These are phyloP conservation scores for Zaprionus africanus DNA, from an alignment of 1,140 invertebrate genomes.

Conservation along the genomic window DNA sequence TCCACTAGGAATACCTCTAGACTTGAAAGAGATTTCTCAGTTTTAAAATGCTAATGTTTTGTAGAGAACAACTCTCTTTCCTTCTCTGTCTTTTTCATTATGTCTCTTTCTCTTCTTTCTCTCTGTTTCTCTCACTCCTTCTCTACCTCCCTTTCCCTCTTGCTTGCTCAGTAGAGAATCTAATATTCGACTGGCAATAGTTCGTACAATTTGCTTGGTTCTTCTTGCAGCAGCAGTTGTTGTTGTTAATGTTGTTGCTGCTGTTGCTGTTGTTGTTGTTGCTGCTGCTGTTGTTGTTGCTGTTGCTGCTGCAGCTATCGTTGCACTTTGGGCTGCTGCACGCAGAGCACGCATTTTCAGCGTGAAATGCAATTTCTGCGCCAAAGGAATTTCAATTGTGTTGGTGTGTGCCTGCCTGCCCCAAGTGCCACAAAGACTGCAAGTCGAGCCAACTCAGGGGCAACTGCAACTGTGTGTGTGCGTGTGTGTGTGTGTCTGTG, in stretches of 20 bases:
- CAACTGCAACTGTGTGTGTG: constrained; percentile 8
- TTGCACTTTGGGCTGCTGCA: constrained; percentile 70
- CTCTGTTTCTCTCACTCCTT: neutral
- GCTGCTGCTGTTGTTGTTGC: constrained; percentile 30
- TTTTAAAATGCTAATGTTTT: neutral
- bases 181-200: constrained; percentile 10
- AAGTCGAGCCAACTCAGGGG: constrained; percentile 5
- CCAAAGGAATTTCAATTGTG: constrained; percentile 83
- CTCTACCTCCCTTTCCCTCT: neutral
- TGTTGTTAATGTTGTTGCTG: constrained; percentile 11
- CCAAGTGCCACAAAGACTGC: constrained; percentile 33
- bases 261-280: constrained; percentile 21
- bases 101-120: no score
- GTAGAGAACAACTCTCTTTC: neutral
- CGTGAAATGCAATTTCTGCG: constrained; percentile 84
- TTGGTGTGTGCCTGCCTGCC: constrained; percentile 57
- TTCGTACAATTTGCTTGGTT: constrained; percentile 1
- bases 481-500: constrained; percentile 8
- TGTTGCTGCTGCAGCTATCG: constrained; percentile 45
- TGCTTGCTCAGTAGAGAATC: neutral
- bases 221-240: constrained; percentile 15
- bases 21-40: no score
- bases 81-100: neutral
- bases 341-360: constrained; percentile 84
- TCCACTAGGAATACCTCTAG: no score